phyloP scores from a whole-genome alignment of 1,140 invertebrate genomes.

The Thalassaphorura encarpata region DNA sequence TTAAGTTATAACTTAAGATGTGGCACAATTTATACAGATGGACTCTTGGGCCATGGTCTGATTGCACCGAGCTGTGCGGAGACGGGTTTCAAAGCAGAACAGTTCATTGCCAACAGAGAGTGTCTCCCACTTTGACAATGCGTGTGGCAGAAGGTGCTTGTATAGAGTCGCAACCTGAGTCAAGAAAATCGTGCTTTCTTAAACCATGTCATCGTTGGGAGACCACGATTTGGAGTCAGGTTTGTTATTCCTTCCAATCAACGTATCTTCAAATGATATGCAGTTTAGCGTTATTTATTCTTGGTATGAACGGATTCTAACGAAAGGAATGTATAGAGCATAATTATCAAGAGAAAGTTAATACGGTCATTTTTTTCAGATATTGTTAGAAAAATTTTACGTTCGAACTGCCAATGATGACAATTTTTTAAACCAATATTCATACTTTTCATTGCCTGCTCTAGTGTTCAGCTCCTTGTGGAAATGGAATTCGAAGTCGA shows the following conservation, averaged over 20 bases:
- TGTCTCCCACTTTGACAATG: constrained; percentile 43
- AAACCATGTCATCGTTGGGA: constrained; percentile 31
- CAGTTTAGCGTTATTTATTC: no score
- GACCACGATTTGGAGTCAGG: constrained; percentile 35
- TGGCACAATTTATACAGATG: no score
- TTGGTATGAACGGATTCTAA: no score
- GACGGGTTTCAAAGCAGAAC: constrained; percentile 49
- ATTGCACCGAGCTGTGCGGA: constrained; percentile 59
- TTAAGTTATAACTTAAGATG: no score
- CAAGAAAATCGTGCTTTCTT: constrained; percentile 22
- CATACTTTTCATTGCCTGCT: no score
- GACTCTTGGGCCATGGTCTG: constrained; percentile 44
- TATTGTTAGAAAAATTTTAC: no score
- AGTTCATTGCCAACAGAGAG: constrained; percentile 41
- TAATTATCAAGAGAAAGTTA: not conserved
- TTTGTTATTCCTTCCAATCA: no score
- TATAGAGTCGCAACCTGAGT: constrained; percentile 34
- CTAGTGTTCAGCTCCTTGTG: constrained; percentile 44
- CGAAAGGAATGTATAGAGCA: not conserved
- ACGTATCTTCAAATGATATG: no score
- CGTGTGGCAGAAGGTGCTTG: constrained; percentile 45
- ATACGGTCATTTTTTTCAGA: no score
- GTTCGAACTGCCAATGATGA: constrained; percentile 1
- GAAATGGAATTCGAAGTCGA: constrained; percentile 42
- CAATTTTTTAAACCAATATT: no score